Conservation (phyloP, 2,113 vertebrate genomes). For the Epinephelus lanceolatus region DNA sequence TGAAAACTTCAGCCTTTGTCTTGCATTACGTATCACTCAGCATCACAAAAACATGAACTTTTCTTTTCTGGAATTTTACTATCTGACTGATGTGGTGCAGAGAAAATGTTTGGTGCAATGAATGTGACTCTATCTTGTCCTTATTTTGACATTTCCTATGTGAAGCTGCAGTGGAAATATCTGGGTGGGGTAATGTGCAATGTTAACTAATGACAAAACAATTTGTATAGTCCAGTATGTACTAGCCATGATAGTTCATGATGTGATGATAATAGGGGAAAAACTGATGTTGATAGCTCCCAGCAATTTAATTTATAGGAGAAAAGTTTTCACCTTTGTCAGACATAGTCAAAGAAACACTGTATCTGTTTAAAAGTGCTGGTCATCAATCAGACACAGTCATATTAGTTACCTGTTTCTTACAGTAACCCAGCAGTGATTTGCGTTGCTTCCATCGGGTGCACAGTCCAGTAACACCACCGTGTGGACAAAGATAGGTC, state of each 20-base stretch:
- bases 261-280: not conserved
- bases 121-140: too few species aligned
- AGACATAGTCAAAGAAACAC: not conserved
- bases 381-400: too few species aligned
- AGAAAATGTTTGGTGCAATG: not conserved
- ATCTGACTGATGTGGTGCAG: not conserved
- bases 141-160: conserved; percentile 6
- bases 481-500: conserved; percentile 30
- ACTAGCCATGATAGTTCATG: too few species aligned
- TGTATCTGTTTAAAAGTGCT: not conserved
- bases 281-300: not conserved
- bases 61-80: not conserved
- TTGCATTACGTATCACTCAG: not conserved
- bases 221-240: too few species aligned
- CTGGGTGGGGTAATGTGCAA: not conserved
- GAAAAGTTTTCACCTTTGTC: not conserved
- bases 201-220: not conserved
- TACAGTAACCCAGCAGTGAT: not conserved
- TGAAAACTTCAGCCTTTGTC: not conserved
- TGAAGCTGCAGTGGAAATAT: not conserved
- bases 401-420: not conserved
- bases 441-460: not conserved
- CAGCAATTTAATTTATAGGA: not conserved
- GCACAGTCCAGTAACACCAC: conserved; percentile 14
- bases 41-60: not conserved